Conservation (phyloP, 2,797 vertebrate species). For the Chaetophractus vellerosus region DNA sequence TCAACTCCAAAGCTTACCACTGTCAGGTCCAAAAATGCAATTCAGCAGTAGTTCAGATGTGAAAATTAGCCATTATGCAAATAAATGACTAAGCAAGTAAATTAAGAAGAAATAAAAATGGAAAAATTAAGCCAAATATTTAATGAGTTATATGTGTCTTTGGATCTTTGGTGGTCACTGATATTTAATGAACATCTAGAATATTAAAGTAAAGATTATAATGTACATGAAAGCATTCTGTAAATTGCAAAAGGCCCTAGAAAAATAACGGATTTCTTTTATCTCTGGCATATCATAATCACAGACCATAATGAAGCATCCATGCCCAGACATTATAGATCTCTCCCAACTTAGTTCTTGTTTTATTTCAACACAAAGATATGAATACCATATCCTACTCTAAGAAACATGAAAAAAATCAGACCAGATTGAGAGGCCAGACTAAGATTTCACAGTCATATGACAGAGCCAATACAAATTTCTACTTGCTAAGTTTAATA, state of each 20-base stretch:
- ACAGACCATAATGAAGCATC: background rate
- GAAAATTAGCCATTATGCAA: constrained; percentile 34
- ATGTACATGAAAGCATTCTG: constrained; percentile 36
- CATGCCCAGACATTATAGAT: background rate
- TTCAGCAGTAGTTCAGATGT: background rate
- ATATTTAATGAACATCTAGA: constrained; percentile 45
- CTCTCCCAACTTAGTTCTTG: background rate
- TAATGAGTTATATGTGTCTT: background rate
- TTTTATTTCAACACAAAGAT: constrained; percentile 21
- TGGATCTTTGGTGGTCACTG: background rate
- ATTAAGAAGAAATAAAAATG: constrained; percentile 53
- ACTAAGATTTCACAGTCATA: background rate
- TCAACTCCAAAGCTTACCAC: constrained; percentile 64
- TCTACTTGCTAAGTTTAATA: constrained; percentile 1
- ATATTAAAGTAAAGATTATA: constrained; percentile 54
- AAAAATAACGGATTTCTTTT: background rate
- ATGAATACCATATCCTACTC: background rate
- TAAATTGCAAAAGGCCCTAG: constrained; percentile 12
- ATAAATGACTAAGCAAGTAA: constrained; percentile 60
- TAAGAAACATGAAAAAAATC: background rate
- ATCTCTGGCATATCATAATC: background rate
- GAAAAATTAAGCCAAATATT: constrained; percentile 61
- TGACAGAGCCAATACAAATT: background rate
- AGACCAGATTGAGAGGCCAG: background rate
- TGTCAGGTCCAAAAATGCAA: constrained; percentile 17